Percentiles rank a stretch among this genome's conserved stretches.
These are phyloP conservation scores for Dascillus cervinus DNA, from an alignment of 2,888 invertebrate species.

Conservation along the genomic window DNA sequence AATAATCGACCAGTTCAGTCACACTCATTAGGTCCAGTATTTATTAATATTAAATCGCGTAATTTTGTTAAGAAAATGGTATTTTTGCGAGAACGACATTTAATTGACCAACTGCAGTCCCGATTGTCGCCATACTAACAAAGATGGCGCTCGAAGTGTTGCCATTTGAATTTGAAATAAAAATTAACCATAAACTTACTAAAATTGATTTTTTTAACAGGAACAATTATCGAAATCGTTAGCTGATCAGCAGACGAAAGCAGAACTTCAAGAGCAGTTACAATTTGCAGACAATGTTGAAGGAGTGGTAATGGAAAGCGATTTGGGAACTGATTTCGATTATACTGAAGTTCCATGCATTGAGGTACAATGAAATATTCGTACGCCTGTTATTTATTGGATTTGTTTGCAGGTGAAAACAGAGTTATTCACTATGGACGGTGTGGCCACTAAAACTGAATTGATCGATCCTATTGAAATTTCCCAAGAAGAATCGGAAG, in stretches of 20 bases:
- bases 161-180: too few species aligned
- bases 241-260: conserved; percentile 26
- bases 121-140: too few species aligned
- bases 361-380: conserved; percentile 10
- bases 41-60: too few species aligned
- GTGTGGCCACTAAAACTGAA: conserved; percentile 7
- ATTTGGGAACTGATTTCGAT: conserved; percentile 27
- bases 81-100: too few species aligned
- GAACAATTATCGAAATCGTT: conserved; percentile 19
- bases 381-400: neutral
- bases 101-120: too few species aligned
- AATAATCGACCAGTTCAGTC: too few species aligned
- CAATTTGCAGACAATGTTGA: conserved; percentile 31
- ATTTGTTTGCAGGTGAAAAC: conserved; percentile 12
- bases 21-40: too few species aligned
- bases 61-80: too few species aligned
- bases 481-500: conserved; percentile 11
- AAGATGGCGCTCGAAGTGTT: too few species aligned
- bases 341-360: conserved; percentile 19
- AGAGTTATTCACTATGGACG: conserved; percentile 19
- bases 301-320: conserved; percentile 30
- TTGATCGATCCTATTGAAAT: too few species aligned
- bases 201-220: neutral
- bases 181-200: too few species aligned
- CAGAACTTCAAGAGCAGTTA: conserved; percentile 34